phyloP scores from a whole-genome alignment of 2,113 vertebrate genomes.

The Hiodon tergisus region DNA sequence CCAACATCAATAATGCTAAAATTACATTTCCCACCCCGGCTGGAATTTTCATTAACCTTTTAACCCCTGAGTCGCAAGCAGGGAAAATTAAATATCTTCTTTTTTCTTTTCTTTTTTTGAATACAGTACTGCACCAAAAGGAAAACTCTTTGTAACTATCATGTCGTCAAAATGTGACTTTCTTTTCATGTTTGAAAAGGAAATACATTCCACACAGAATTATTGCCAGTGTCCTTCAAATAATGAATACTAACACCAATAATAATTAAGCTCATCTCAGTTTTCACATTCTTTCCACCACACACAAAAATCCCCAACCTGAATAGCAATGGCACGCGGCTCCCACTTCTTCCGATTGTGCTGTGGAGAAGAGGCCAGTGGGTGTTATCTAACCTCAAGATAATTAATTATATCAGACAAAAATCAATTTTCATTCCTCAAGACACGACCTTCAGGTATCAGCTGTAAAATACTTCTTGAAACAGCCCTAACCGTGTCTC shows the following conservation, averaged over 20 bases:
- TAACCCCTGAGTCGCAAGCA: neutral
- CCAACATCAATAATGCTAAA: constrained; percentile 35
- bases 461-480: neutral
- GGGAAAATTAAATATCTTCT: constrained; percentile 8
- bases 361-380: neutral
- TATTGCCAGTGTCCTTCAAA: neutral
- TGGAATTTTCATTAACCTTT: constrained; percentile 33
- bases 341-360: constrained; percentile 14
- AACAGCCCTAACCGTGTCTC: neutral
- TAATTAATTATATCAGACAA: constrained; percentile 21
- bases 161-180: neutral
- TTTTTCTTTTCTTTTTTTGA: constrained; percentile 3
- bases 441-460: constrained; percentile 14
- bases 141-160: constrained; percentile 9
- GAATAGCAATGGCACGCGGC: neutral
- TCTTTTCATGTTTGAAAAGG: neutral
- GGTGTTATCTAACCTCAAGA: constrained; percentile 3
- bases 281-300: constrained; percentile 10
- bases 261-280: constrained; percentile 15
- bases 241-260: constrained; percentile 6
- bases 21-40: constrained; percentile 32
- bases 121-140: neutral
- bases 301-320: constrained; percentile 6
- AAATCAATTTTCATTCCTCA: constrained; percentile 3
- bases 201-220: neutral